phyloP scores from a whole-genome alignment of 1,140 invertebrate species.

The Nasonia giraulti region DNA sequence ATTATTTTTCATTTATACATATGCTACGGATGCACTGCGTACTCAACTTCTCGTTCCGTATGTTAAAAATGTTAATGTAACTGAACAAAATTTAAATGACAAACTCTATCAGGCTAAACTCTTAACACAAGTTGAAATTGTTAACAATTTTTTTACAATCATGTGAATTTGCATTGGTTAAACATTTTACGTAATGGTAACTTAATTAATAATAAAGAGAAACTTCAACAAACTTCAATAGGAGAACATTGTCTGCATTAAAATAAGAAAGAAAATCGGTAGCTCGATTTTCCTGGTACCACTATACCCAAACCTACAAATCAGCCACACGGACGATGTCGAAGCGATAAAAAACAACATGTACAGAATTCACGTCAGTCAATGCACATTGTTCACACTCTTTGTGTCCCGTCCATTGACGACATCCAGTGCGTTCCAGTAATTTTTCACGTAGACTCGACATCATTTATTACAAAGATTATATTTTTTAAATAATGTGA shows the following conservation, averaged over 20 bases:
- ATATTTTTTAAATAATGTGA: background rate
- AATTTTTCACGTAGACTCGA: slow-evolving; percentile 8
- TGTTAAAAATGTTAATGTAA: too few relatives aligned
- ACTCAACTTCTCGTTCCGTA: too few relatives aligned
- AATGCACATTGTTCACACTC: slow-evolving; percentile 18
- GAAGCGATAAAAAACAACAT: slow-evolving; percentile 2
- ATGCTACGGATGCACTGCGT: background rate
- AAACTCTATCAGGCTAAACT: too few relatives aligned
- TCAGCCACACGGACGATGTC: background rate
- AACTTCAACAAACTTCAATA: too few relatives aligned
- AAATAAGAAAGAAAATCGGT: background rate
- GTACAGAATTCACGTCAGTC: slow-evolving; percentile 36
- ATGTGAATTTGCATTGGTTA: too few relatives aligned
- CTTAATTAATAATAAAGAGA: too few relatives aligned
- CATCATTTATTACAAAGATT: background rate
- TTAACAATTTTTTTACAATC: too few relatives aligned
- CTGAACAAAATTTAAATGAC: too few relatives aligned
- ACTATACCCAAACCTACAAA: background rate
- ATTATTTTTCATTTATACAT: too few relatives aligned
- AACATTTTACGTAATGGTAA: too few relatives aligned
- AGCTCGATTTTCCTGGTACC: background rate
- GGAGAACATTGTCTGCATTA: background rate
- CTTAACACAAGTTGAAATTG: too few relatives aligned
- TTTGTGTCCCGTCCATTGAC: background rate
- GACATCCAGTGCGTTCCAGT: slow-evolving; percentile 12